Percentiles rank a stretch among this genome's conserved stretches.
phyloP scores from a whole-genome alignment of 1,140 invertebrate species.

The Halesus radiatus region DNA sequence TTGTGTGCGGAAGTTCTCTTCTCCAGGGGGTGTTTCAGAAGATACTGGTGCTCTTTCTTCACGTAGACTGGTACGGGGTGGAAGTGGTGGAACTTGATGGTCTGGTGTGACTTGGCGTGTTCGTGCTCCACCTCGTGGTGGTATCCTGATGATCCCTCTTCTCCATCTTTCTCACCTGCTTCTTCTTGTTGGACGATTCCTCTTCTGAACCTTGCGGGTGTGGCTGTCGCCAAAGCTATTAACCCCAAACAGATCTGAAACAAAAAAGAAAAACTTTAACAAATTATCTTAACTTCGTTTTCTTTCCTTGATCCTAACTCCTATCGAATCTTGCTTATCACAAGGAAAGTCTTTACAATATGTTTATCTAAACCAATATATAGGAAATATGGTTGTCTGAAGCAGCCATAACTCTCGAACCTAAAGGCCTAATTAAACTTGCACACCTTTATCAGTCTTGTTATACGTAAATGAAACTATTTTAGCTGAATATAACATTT shows the following conservation, averaged over 20 bases:
- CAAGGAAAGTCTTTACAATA: no score
- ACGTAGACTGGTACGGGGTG: slow-evolving; percentile 76
- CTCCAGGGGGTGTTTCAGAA: slow-evolving; percentile 74
- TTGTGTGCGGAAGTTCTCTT: slow-evolving; percentile 73
- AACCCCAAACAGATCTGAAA: slow-evolving; percentile 68
- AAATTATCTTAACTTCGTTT: no score
- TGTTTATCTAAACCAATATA: no score
- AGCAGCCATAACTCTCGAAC: no score
- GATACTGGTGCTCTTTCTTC: slow-evolving; percentile 75
- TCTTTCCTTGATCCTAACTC: no score
- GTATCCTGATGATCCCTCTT: slow-evolving; percentile 70
- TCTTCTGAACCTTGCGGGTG: slow-evolving; percentile 57
- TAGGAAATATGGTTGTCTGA: no score
- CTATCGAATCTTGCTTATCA: no score
- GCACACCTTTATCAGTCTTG: no score
- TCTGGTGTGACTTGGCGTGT: slow-evolving; percentile 76
- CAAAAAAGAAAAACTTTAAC: not conserved
- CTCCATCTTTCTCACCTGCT: slow-evolving; percentile 63
- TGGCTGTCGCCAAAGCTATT: slow-evolving; percentile 64
- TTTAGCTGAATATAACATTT: no score
- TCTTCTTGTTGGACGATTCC: slow-evolving; percentile 67
- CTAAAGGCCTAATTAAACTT: no score
- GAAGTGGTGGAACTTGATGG: slow-evolving; percentile 76
- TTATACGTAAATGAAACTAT: no score
- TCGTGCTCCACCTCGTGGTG: slow-evolving; percentile 74